Evolutionary conservation across 2,888 invertebrate genomes (phyloP).

Genomic region (Cephus rjabovi): DNA sequence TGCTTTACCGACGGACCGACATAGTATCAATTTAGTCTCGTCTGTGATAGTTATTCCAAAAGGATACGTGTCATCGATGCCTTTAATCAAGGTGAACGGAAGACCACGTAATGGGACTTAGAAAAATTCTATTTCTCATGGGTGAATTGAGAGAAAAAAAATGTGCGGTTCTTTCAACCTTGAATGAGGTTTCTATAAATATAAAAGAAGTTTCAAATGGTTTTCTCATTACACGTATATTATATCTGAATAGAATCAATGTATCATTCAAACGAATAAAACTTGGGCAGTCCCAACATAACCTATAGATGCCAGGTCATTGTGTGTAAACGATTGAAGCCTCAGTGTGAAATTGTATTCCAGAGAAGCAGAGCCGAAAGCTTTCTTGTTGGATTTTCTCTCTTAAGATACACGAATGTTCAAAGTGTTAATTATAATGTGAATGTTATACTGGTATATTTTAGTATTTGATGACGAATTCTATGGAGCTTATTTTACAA

Average conservation of each 20-base stretch:
- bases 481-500: not conserved
- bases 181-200: not conserved
- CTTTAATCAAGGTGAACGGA: not conserved
- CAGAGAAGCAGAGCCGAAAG: not conserved
- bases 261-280: not conserved
- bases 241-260: not conserved
- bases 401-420: not conserved
- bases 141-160: not conserved
- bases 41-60: not conserved
- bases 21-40: not conserved
- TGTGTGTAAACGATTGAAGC: not conserved
- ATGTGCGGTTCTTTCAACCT: not conserved
- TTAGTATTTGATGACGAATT: not conserved
- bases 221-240: not conserved
- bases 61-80: not conserved
- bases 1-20: not conserved
- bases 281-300: not conserved
- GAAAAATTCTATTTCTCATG: not conserved
- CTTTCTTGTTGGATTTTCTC: not conserved
- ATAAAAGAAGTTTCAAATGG: not conserved
- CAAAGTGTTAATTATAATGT: not conserved
- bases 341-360: not conserved
- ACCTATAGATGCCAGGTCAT: not conserved
- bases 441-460: not conserved
- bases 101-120: not conserved